Conservation (phyloP, 2,888 invertebrate genomes). For the Dicyrtoma fusca region DNA sequence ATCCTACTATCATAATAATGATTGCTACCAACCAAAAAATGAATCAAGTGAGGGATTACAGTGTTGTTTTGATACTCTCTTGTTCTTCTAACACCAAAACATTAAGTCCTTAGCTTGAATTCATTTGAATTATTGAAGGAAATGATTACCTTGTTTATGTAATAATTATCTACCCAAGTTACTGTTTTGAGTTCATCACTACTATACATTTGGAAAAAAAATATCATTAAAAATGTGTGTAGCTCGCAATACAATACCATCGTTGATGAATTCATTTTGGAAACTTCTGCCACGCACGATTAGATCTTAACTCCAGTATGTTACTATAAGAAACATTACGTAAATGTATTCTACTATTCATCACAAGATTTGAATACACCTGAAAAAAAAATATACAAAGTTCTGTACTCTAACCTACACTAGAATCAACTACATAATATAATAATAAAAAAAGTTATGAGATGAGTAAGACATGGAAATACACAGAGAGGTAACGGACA, state of each 20-base stretch:
- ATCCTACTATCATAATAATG: conserved; percentile 8
- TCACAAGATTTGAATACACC: conserved; percentile 11
- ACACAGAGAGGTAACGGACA: background rate
- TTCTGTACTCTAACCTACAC: conserved; percentile 12
- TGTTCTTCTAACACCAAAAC: background rate
- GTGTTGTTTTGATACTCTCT: conserved; percentile 19
- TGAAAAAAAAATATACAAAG: background rate
- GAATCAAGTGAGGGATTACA: conserved; percentile 17
- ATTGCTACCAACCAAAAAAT: background rate
- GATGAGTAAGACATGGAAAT: background rate
- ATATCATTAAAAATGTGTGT: conserved; percentile 20
- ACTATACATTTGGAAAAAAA: conserved; percentile 5
- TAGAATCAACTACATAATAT: background rate
- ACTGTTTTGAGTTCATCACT: conserved; percentile 25
- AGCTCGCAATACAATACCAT: background rate
- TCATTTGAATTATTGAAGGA: conserved; percentile 21
- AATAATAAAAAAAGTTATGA: background rate
- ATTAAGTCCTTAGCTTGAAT: conserved; percentile 28
- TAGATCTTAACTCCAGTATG: conserved; percentile 13
- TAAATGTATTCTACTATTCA: conserved; percentile 6
- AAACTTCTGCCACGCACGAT: conserved; percentile 8
- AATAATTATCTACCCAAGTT: conserved; percentile 18
- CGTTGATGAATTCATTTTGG: conserved; percentile 12
- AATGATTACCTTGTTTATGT: conserved; percentile 19
- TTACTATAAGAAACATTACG: conserved; percentile 2